phyloP scores from a whole-genome alignment of 2,113 vertebrate genomes.

The Sapayoa aenigma region DNA sequence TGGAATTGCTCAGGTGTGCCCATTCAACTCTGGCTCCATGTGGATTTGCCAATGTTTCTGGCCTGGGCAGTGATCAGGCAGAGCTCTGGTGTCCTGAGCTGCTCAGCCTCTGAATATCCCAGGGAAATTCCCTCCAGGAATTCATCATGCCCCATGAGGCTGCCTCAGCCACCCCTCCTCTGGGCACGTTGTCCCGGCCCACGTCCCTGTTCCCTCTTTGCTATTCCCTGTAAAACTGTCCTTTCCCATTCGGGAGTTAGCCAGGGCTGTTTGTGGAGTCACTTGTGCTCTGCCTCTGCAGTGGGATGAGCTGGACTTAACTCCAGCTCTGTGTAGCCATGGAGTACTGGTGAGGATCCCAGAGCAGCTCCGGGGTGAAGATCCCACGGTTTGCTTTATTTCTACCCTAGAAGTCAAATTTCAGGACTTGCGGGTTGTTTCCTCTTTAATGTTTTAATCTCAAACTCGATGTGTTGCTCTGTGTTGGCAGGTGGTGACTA shows the following conservation, averaged over 20 bases:
- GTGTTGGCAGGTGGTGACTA: background rate
- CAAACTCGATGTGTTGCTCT: background rate
- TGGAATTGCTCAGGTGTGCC: background rate
- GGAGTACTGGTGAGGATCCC: background rate
- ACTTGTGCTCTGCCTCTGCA: background rate
- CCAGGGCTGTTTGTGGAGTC: background rate
- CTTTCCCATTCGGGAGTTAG: background rate
- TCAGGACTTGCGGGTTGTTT: background rate
- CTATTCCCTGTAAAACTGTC: background rate
- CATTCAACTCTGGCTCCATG: no score
- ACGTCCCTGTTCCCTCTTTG: background rate
- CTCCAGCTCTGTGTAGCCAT: background rate
- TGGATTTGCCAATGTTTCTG: background rate
- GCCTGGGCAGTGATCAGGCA: background rate
- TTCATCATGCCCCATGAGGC: background rate
- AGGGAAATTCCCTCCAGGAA: background rate
- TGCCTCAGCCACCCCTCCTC: background rate
- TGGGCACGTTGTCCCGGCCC: rapidly evolving
- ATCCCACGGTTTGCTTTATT: background rate
- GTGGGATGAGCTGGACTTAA: background rate
- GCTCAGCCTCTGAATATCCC: background rate
- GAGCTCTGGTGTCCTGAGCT: background rate
- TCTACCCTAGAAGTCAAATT: background rate
- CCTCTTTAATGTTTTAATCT: background rate
- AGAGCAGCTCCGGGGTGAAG: background rate